phyloP scores from a whole-genome alignment of 2,113 vertebrate genomes.

The Penelope pileata region DNA sequence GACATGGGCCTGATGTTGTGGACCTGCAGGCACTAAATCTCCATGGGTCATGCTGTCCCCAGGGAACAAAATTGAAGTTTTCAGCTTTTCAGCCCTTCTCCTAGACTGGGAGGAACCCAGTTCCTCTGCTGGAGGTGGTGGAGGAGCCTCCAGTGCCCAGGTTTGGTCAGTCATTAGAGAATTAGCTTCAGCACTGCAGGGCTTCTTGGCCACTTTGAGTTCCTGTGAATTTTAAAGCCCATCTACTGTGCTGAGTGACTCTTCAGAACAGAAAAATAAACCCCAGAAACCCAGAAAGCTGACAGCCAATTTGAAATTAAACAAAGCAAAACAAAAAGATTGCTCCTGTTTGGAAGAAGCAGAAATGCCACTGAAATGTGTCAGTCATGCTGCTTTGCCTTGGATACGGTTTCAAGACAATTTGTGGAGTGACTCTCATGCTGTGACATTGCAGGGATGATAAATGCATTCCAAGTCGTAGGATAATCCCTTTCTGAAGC shows the following conservation, averaged over 20 bases:
- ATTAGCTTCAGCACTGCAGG: neutral
- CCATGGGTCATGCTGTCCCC: neutral
- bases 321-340: slow-evolving; percentile 26
- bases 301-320: slow-evolving; percentile 38
- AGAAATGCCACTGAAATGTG: neutral
- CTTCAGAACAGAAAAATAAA: neutral
- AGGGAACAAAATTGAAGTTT: neutral
- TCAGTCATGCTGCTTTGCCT: neutral
- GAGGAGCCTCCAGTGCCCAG: neutral
- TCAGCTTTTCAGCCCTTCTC: neutral
- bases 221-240: neutral
- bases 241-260: neutral
- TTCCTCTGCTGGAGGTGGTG: neutral
- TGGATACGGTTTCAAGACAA: slow-evolving; percentile 5
- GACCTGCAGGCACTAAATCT: neutral
- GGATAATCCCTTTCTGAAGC: slow-evolving; percentile 6
- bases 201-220: accelerated
- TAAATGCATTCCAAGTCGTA: neutral
- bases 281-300: neutral
- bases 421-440: neutral
- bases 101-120: neutral
- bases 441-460: neutral
- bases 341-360: neutral
- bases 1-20: neutral
- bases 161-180: neutral